A percentile compares a stretch with the other conserved stretches of the same genome.
Conservation (phyloP, 2,888 invertebrate species). For the Amiota communis region DNA sequence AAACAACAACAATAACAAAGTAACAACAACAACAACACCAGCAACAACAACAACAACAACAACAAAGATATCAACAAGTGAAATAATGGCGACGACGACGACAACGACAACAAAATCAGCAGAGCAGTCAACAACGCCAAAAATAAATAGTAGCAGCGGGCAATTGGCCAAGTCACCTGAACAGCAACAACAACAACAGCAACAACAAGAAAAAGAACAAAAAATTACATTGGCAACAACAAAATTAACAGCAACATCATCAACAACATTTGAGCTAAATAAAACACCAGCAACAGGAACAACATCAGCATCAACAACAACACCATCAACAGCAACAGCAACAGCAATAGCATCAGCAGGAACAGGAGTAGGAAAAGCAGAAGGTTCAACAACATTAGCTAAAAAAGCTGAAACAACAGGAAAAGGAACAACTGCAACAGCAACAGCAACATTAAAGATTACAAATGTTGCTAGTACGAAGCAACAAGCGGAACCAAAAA, state of each 20-base stretch:
- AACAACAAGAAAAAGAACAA: constrained; percentile 43
- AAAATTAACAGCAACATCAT: constrained; percentile 27
- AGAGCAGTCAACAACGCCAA: constrained; percentile 58
- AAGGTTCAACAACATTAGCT: constrained; percentile 39
- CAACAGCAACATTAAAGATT: constrained; percentile 38
- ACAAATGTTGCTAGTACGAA: constrained; percentile 27
- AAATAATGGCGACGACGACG: constrained; percentile 30
- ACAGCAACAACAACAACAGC: constrained; percentile 54
- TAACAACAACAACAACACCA: constrained; percentile 16
- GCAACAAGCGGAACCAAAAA: constrained; percentile 35
- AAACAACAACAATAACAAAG: constrained; percentile 5
- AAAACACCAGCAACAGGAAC: constrained; percentile 24
- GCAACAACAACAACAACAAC: constrained; percentile 25
- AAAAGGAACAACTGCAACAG: constrained; percentile 32
- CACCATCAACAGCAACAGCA: constrained; percentile 16
- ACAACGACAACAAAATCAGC: constrained; percentile 42
- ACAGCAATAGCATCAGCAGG: neutral
- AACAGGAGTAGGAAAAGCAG: constrained; percentile 18
- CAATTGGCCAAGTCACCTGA: constrained; percentile 72
- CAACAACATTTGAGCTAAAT: constrained; percentile 34
- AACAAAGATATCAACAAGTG: constrained; percentile 2
- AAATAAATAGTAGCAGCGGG: constrained; percentile 69
- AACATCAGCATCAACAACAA: constrained; percentile 18
- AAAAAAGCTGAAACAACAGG: constrained; percentile 44
- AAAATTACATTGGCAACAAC: constrained; percentile 59